phyloP scores from a whole-genome alignment of 2,113 vertebrate species.

The Chitala chitala region DNA sequence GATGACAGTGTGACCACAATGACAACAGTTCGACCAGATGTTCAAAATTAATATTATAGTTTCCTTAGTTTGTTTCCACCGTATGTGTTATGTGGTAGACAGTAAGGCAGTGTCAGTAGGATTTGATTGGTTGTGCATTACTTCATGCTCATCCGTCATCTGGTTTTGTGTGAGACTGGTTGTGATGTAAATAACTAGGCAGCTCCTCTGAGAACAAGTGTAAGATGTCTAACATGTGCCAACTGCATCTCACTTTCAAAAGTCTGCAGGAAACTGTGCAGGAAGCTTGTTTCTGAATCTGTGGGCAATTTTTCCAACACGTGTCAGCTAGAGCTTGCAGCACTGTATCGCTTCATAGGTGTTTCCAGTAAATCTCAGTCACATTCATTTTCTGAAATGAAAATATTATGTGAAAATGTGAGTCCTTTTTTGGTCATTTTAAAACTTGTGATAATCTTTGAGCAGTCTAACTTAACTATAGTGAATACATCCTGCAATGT shows the following conservation, averaged over 20 bases:
- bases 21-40: neutral
- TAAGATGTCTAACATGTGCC: neutral
- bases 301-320: neutral
- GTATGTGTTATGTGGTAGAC: neutral
- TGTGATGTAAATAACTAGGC: neutral
- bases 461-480: too few species aligned
- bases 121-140: too few species aligned
- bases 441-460: too few species aligned
- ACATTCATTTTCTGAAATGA: neutral
- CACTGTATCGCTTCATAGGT: too few species aligned
- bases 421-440: too few species aligned
- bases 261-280: neutral
- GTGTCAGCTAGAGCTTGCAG: too few species aligned
- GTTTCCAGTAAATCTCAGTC: too few species aligned
- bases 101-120: neutral
- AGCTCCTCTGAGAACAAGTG: neutral
- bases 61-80: neutral
- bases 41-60: constrained; percentile 1
- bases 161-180: neutral
- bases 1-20: neutral
- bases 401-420: too few species aligned
- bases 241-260: neutral
- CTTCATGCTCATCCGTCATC: too few species aligned
- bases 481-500: too few species aligned
- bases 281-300: neutral